Conservation (phyloP, 2,888 invertebrate genomes). For the Stictocephala bisonia region DNA sequence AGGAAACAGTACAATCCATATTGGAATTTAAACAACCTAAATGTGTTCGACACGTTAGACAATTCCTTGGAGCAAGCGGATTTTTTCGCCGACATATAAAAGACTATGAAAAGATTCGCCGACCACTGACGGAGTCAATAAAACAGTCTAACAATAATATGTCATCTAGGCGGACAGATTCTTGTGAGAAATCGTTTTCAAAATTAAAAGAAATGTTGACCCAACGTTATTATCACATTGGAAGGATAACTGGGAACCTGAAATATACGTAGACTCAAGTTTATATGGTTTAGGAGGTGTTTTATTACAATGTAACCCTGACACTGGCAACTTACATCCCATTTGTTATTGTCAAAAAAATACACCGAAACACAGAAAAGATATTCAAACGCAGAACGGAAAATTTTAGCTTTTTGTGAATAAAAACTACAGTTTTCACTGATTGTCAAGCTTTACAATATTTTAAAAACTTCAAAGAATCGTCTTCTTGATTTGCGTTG, state of each 20-base stretch:
- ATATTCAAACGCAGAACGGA: neutral
- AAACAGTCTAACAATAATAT: neutral
- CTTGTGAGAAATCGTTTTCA: neutral
- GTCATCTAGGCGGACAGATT: no score
- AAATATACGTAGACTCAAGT: neutral
- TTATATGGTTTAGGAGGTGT: neutral
- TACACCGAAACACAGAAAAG: neutral
- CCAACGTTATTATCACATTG: neutral
- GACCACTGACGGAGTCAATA: neutral
- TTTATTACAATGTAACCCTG: neutral
- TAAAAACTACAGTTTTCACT: constrained; percentile 1
- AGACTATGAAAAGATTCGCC: neutral
- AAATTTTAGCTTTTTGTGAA: neutral
- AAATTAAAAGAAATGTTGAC: constrained; percentile 2
- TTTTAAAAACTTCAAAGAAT: constrained; percentile 1
- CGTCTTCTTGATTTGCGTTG: neutral
- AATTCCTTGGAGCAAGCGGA: neutral
- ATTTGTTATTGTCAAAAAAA: no score
- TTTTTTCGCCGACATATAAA: neutral
- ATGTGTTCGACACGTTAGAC: neutral
- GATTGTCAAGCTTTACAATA: neutral
- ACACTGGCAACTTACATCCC: no score
- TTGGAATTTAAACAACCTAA: neutral
- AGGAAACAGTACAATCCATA: neutral
- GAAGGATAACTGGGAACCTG: neutral